Evolutionary conservation across 92 coral and sea anemone species (phyloP), one percentile per base, ranked within the genome.

Genomic region (Meandrina meandrites): DNA sequence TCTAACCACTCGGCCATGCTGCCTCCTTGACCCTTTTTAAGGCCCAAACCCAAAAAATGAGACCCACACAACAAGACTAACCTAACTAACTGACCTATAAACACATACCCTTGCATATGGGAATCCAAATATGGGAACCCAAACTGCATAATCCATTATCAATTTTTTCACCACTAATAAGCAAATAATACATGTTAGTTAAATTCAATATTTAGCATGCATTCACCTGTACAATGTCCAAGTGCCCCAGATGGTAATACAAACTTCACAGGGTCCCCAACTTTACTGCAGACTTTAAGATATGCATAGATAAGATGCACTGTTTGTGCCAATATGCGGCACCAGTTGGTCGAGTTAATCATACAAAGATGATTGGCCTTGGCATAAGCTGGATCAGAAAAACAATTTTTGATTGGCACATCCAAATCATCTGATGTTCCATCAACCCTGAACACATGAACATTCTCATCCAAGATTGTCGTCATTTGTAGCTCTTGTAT

Each of bases 401-500:
- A 85, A 83, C 96, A 93, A 11, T 81, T 76, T 64, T 94, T 93
- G 8, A 91, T n/a, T 1, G 91, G 84, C 1, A 90, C 88, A 89
- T 93, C 98, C 48, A 90, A 72, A 87, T 95, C 98, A 92, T 93
- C 98, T 24, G 95, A 91, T 3, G 90, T 88, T n/a, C 99, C 99
- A 75, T 95, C 98, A 1, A 60, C 92, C 70, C 79, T 48, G 72
- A 94, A 81, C 17, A 95, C 98, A 82, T 93, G 95, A 16, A 95
- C 98, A 90, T 93, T 94, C 31, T 78, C 82, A 51, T 93, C 96
- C 31, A 84, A 16, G 15, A 94, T 94, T 66, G 99, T 94, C 11
- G 95, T 96, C 98, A 96, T 96, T 80, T 96, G 99, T 40, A 86
- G 92, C 86, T 96, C 96, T 87, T 96, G 99, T 13, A 93, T 82